Base-by-base conservation (phyloP, 2,888 invertebrate genomes). In the Ichneumoninae sp. region DNA sequence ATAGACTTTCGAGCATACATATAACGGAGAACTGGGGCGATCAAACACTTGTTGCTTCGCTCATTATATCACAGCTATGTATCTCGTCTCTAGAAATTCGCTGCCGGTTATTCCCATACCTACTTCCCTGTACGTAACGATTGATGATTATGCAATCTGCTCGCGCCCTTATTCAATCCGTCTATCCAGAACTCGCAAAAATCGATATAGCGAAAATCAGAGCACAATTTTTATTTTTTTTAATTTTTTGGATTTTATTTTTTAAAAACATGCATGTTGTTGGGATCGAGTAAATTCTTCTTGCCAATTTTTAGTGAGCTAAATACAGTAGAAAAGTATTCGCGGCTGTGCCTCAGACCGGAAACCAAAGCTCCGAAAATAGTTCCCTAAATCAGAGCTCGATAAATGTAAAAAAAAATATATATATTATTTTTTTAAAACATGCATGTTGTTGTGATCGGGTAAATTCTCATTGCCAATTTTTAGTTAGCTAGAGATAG, bases 21-120 rank as follows among this genome's bases (percentile, higher is more conserved):
- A 71, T 36, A 71, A 57, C 26, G 52, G 22, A 57, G 54, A 22
- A 22, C 26, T 54, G 66, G 54, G 40, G 10, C 54, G 54, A 30
- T 22, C 22, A 30, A 69, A 33, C 69, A 77, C 69, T 69, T 68
- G 77, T 77, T 68, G 68, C 22, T n/a, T 54, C 52, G 30, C 16
- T 13, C 52, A 68, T 66, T 54, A 70, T 66, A 66, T 22, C 54
- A 36, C 22, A 22, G 19, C 40, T 26, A 33, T 22, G 19, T 30
- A 10, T 26, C 54, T 54, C 36, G 33, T 54, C 54, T 40, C 19
- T 71, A 70, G n/a, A 69, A 70, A 54, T 54, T 10, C 22, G 2
- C 36, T 3, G 40, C 54, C 22, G 71, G 19, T 54, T 54, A 33
- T 54, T 54, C 22, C 22, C 6, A 54, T 22, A 40, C 36, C 16